Evolutionary conservation across 2,888 invertebrate species (phyloP).

Genomic region (Neoascia interrupta): DNA sequence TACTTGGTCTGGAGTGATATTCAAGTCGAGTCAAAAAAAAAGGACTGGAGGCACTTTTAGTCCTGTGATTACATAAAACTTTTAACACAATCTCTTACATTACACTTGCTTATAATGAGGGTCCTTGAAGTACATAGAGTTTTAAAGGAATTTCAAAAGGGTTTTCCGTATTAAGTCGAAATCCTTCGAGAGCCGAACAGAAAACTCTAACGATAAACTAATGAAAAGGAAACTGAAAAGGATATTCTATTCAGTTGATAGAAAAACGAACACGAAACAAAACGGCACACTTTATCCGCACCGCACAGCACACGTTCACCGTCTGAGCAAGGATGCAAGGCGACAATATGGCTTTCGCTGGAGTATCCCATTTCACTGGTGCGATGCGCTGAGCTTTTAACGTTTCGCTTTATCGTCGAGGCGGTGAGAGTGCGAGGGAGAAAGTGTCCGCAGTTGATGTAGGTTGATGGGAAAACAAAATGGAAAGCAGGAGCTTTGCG

Average conservation of each 20-base stretch:
- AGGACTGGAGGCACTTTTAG: constrained; percentile 10
- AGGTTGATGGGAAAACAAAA: constrained; percentile 46
- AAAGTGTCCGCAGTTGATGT: constrained; percentile 62
- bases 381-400: constrained; percentile 28
- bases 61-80: constrained; percentile 62
- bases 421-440: constrained; percentile 38
- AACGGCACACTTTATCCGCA: constrained; percentile 58
- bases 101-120: too few species aligned
- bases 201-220: background rate
- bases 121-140: too few species aligned
- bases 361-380: constrained; percentile 34
- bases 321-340: constrained; percentile 61
- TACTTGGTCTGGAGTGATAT: constrained; percentile 46
- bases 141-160: too few species aligned
- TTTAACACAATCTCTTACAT: too few species aligned
- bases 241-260: constrained; percentile 31
- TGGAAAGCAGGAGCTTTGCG: constrained; percentile 53
- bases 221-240: constrained; percentile 13
- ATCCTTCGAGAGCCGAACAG: too few species aligned
- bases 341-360: constrained; percentile 59
- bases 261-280: constrained; percentile 41
- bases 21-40: constrained; percentile 5
- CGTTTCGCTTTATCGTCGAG: constrained; percentile 37
- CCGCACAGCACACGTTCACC: constrained; percentile 58
- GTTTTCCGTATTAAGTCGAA: too few species aligned